Conservation (phyloP, 2,888 invertebrate genomes). For the Hylaea fasciaria region DNA sequence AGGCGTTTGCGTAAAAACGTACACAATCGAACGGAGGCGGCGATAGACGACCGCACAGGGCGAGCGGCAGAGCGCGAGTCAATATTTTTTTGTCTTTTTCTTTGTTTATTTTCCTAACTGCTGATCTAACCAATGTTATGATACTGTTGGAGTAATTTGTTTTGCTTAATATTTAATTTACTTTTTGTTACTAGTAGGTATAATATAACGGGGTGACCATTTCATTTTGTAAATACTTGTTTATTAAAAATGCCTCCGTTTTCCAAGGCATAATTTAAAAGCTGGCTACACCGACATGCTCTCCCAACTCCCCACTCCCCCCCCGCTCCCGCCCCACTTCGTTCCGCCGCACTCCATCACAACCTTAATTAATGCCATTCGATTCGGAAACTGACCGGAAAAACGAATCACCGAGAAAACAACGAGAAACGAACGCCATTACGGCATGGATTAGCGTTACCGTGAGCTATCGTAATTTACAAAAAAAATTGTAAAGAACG, state of each 20-base stretch:
- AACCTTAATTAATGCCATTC: conserved; percentile 79
- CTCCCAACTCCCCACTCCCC: conserved; percentile 26
- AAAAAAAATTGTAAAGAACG: conserved; percentile 15
- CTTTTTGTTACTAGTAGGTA: too few relatives aligned
- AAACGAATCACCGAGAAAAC: conserved; percentile 56
- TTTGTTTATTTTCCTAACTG: too few relatives aligned
- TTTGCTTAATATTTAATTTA: too few relatives aligned
- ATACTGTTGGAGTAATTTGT: too few relatives aligned
- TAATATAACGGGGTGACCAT: too few relatives aligned
- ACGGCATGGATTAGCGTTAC: conserved; percentile 32
- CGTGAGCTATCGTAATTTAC: conserved; percentile 6
- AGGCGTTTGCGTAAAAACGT: too few relatives aligned
- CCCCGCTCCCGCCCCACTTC: conserved; percentile 46
- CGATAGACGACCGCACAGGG: too few relatives aligned
- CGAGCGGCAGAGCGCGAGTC: too few relatives aligned
- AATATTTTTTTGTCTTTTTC: too few relatives aligned
- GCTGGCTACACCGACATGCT: conserved; percentile 32
- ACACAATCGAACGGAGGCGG: too few relatives aligned
- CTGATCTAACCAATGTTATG: too few relatives aligned
- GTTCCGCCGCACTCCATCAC: conserved; percentile 65
- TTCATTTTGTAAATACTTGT: too few relatives aligned
- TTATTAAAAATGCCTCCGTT: background rate
- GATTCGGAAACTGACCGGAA: conserved; percentile 75
- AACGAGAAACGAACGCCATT: conserved; percentile 36
- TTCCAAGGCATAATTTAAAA: background rate